Conservation (phyloP, 1,140 invertebrate genomes). For the Magallana ariakensis region DNA sequence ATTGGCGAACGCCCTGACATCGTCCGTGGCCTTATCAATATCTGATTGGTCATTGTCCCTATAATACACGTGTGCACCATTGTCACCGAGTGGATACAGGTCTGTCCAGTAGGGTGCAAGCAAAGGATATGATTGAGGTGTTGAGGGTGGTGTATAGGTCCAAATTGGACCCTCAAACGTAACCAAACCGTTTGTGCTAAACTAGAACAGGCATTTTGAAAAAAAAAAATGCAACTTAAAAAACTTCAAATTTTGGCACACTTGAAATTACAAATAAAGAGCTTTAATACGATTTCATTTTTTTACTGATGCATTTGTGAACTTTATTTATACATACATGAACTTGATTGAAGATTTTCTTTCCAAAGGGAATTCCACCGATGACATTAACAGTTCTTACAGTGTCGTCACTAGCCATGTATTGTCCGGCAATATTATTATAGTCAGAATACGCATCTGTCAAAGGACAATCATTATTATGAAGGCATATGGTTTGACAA, state of each 20-base stretch:
- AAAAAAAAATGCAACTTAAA: background rate
- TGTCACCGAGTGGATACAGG: background rate
- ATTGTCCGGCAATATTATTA: background rate
- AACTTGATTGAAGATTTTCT: background rate
- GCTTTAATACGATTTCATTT: too few relatives aligned
- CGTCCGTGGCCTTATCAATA: background rate
- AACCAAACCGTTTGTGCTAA: background rate
- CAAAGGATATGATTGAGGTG: background rate
- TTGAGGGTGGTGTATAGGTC: background rate
- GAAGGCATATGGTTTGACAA: too few relatives aligned
- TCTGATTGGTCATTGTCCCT: background rate
- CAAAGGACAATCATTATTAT: background rate
- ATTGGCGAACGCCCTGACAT: background rate
- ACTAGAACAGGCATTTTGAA: background rate
- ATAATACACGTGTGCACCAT: background rate
- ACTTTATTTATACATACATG: background rate
- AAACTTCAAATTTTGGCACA: too few relatives aligned
- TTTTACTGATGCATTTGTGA: too few relatives aligned
- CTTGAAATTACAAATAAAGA: too few relatives aligned
- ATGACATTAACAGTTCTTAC: background rate
- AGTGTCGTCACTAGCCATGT: background rate
- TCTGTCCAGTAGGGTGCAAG: background rate
- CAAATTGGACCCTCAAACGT: background rate
- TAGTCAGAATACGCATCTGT: background rate
- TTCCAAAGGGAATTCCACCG: background rate